phyloP scores from a whole-genome alignment of 1,140 invertebrate genomes.

The Chrysoperla carnea region DNA sequence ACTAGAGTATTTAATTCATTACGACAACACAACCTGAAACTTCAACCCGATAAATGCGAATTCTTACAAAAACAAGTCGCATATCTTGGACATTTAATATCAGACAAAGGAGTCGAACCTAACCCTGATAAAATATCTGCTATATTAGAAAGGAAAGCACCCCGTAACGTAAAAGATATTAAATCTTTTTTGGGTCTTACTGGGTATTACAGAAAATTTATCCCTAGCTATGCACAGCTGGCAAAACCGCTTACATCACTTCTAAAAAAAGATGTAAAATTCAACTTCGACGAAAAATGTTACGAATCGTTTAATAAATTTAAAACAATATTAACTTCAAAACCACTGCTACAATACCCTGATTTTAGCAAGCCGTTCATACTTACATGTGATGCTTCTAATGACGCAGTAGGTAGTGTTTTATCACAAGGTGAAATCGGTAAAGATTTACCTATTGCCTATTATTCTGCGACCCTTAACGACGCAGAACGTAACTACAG shows the following conservation, averaged over 20 bases:
- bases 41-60: no score
- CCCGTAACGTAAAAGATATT: no score
- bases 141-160: no score
- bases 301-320: constrained; percentile 4
- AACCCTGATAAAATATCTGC: no score
- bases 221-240: constrained; percentile 5
- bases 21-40: no score
- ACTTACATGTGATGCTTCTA: constrained; percentile 15
- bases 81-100: no score
- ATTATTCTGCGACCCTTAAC: constrained; percentile 3
- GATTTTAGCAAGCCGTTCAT: constrained; percentile 15
- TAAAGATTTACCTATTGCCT: constrained; percentile 5
- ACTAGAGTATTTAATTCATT: no score
- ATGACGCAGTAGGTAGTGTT: constrained; percentile 10
- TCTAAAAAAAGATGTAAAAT: constrained; percentile 8
- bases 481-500: no score
- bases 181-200: no score
- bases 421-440: constrained; percentile 11
- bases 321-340: constrained; percentile 7
- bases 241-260: constrained; percentile 7
- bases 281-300: constrained; percentile 4
- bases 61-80: no score
- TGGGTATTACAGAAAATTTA: constrained; percentile 8
- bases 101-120: no score
- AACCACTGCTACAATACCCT: constrained; percentile 12